Evolutionary conservation across 2,113 vertebrate genomes (phyloP), one percentile per base, ranked within the genome.

Genomic region (Melanostigma gelatinosum): DNA sequence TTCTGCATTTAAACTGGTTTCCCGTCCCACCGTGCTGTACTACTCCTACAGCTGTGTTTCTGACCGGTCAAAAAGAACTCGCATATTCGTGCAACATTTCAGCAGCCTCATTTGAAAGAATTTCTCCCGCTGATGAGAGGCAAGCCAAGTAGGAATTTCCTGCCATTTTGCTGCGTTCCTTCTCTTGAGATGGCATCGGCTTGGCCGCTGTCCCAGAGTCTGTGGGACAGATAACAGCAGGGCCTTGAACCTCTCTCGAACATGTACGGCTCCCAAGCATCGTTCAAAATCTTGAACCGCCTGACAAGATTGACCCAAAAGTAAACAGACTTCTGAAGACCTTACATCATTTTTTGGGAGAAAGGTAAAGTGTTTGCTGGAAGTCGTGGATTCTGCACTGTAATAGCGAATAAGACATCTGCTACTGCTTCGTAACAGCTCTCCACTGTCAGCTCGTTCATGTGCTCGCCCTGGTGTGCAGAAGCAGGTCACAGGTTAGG

Each of bases 131-230:
- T 83, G 60, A 77, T 83, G 81, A 75, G 72, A 87, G 77, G 77
- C 67, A 85, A 87, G 87, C 76, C 76, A 76, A 90, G 85, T 62
- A 78, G 92, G 93, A 92, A 93, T 94, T 94, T 94, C 93, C 93
- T 89, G 89, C 86, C 77, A 93, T 93, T 94, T 94, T 88, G 85
- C 81, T 83, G 82, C 36, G 75, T 91, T 91, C 87, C 83, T 92
- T 86, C 65, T 74, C 70, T 79, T 46, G 83, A 91, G 89, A 91
- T 89, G 83, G 80, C 82, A 93, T 92, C 86, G 80, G 85, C 57
- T 81, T 92, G 93, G 89, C 90, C 64, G 66, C 44, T 70, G 62
- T 85, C 89, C 90, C 85, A 57, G 88, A 79, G 84, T 79, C 85
- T 77, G 85, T 69, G 87, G 91, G 85, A 79, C 86, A 89, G 89